Evolutionary conservation across 2,113 vertebrate species (phyloP).

Genomic region (Petrocephalus microphthalmus): DNA sequence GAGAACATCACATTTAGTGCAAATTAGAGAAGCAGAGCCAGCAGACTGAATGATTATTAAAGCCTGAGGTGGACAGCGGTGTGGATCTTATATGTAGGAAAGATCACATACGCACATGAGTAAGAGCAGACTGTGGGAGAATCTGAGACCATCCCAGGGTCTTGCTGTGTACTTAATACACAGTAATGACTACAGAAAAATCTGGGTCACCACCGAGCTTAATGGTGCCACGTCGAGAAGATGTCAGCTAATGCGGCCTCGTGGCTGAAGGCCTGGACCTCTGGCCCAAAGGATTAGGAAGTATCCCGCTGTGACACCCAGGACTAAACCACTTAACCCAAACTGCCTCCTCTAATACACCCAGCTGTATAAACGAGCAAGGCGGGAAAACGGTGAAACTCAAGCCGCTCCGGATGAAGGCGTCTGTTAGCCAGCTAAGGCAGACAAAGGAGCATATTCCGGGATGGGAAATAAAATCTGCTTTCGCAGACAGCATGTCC

Average conservation of each 20-base stretch:
- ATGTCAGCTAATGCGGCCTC: background rate
- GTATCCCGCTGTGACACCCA: background rate
- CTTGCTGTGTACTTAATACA: background rate
- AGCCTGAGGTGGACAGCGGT: background rate
- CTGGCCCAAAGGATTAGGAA: background rate
- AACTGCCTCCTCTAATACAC: background rate
- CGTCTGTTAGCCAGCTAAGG: background rate
- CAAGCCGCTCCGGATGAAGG: background rate
- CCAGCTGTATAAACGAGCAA: background rate
- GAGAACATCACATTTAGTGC: background rate
- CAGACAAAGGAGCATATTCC: background rate
- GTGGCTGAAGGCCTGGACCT: background rate
- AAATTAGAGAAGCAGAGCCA: background rate
- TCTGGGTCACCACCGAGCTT: background rate
- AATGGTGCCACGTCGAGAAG: background rate
- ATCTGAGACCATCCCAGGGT: background rate
- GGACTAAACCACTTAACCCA: constrained; percentile 2
- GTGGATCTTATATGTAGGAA: background rate
- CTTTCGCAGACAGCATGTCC: background rate
- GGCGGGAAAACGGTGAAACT: background rate
- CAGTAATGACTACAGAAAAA: constrained; percentile 2
- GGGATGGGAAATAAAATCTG: background rate
- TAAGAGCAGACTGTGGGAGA: background rate
- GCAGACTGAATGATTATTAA: background rate
- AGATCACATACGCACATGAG: background rate